Conservation (phyloP, 1,140 invertebrate genomes). For the Sipha flava region DNA sequence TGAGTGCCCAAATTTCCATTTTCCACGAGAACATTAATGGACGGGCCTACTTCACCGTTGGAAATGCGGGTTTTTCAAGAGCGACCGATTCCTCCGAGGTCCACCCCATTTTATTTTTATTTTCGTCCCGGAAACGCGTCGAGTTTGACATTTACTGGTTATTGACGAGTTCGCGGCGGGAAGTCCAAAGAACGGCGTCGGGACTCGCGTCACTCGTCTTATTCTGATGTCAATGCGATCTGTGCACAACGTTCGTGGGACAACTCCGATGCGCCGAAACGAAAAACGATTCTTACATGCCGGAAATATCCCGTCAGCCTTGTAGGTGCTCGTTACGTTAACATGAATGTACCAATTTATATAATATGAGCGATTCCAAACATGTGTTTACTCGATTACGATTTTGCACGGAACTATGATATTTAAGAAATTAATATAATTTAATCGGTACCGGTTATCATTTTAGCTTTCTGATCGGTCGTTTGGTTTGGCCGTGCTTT, state of each 20-base stretch:
- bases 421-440: no score
- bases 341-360: no score
- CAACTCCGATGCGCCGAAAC: no score
- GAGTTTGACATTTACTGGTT: background rate
- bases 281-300: no score
- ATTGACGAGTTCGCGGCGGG: conserved; percentile 8
- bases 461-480: no score
- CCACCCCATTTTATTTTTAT: background rate
- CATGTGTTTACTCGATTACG: no score
- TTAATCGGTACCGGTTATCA: no score
- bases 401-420: no score
- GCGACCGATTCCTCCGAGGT: background rate
- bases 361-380: no score
- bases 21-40: conserved; percentile 25
- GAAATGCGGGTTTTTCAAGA: conserved; percentile 14
- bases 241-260: background rate
- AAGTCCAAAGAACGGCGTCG: background rate
- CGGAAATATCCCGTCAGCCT: no score
- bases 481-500: no score
- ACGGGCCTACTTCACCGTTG: background rate
- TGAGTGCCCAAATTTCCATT: conserved; percentile 31
- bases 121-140: background rate
- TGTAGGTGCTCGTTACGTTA: no score
- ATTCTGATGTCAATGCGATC: background rate
- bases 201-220: background rate